Base-by-base conservation (phyloP, 2,797 vertebrate genomes). In the Sardinella longiceps region DNA sequence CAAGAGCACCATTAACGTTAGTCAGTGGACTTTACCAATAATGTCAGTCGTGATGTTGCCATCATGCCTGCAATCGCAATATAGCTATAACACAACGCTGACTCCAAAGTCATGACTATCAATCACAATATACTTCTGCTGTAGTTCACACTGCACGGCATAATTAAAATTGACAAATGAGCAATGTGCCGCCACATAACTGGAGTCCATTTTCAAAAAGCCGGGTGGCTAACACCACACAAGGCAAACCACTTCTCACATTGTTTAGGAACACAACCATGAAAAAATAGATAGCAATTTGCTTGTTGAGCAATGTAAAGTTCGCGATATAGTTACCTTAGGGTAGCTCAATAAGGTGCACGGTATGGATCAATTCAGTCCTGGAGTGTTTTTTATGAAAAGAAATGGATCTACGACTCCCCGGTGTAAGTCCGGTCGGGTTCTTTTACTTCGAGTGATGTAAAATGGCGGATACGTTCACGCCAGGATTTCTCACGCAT, bases 391-490 rank as follows among this genome's bases (percentile, higher is more conserved):
- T 90, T 63, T 23, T 81, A 83, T 77, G 84, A 84, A 84, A 84
- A 84, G 86, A 56, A 70, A 89, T 90, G 85, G 80, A 66, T 86
- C 46, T 58, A 83, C 85, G 83, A 85, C 87, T 89, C 90, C 88
- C 91, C 91, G 89, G 88, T 74, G 85, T 33, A 86, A 58, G 80
- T 92, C 90, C 81, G 92, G 90, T 92, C 90, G 92, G 85, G 92
- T 94, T 95, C 95, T 94, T 95, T 94, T 91, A 92, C 94, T 95
- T 95, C 94, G 90, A 93, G 94, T 93, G 93, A 93, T 94, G 94
- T 96, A 96, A 96, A 96, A 97, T 96, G 96, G 96, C 96, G 95
- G 94, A 95, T 93, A 92, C 87, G 93, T 93, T 96, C 94, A 96
- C 95, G 95, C 94, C 95, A 95, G 92, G 90, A 92, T 89, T 89